These are phyloP conservation scores for Drosophila fungiperda DNA, from an alignment of 2,888 invertebrate genomes.

Conservation along the genomic window DNA sequence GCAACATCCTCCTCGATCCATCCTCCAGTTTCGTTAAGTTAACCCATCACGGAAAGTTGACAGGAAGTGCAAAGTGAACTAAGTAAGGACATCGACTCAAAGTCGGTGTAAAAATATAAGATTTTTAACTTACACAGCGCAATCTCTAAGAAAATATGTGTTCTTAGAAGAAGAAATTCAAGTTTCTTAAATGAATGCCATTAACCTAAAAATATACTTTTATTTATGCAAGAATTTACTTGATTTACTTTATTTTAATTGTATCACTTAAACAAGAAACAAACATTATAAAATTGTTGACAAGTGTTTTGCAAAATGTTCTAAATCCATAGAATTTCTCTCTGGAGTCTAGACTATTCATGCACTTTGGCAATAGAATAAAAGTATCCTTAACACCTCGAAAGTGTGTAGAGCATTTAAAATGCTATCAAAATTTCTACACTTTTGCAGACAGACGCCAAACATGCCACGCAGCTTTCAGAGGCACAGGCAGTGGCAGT, in stretches of 20 bases:
- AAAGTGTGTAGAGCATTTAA: conserved; percentile 47
- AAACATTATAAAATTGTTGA: neutral
- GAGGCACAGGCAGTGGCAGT: conserved; percentile 25
- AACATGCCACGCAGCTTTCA: conserved; percentile 20
- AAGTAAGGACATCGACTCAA: conserved; percentile 14
- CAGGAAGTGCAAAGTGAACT: conserved; percentile 1
- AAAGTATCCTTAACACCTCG: conserved; percentile 13
- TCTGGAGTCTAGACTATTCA: conserved; percentile 3
- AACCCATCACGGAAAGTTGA: conserved; percentile 6
- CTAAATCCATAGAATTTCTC: neutral
- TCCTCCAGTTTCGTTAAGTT: conserved; percentile 22
- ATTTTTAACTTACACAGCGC: neutral
- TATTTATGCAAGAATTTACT: neutral
- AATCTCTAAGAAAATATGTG: neutral
- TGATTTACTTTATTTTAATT: neutral
- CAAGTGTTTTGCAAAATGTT: neutral
- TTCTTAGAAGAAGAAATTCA: neutral
- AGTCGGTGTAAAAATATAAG: neutral
- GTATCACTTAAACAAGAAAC: neutral
- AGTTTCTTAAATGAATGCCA: neutral
- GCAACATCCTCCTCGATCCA: conserved; percentile 36
- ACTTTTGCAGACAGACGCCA: conserved; percentile 41
- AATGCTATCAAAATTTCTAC: conserved; percentile 46
- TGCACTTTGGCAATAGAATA: conserved; percentile 20
- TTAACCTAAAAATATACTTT: neutral